Evolutionary conservation across 2,888 invertebrate genomes (phyloP).

Genomic region (Abrostola tripartita): DNA sequence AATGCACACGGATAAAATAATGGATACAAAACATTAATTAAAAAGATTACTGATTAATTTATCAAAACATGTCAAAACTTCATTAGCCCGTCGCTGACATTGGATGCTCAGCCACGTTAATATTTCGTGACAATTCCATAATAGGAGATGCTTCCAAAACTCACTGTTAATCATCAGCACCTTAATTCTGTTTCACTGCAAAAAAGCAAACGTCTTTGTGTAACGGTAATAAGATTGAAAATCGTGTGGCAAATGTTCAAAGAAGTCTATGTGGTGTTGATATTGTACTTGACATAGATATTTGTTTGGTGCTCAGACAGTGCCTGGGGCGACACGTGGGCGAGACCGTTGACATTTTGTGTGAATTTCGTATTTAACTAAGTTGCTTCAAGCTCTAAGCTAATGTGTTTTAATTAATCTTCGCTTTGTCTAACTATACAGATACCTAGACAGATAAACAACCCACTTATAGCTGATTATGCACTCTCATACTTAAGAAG

Average conservation of each 20-base stretch:
- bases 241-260: slow-evolving; percentile 11
- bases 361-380: slow-evolving; percentile 58
- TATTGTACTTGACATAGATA: slow-evolving; percentile 74
- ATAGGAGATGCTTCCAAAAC: slow-evolving; percentile 58
- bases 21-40: slow-evolving; percentile 9
- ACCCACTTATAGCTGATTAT: neutral
- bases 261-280: slow-evolving; percentile 29
- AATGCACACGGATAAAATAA: slow-evolving; percentile 11
- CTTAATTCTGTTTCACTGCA: slow-evolving; percentile 23
- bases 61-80: slow-evolving; percentile 26
- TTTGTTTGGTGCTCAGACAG: slow-evolving; percentile 61
- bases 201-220: slow-evolving; percentile 8
- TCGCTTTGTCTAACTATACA: slow-evolving; percentile 19
- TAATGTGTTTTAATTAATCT: slow-evolving; percentile 40
- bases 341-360: slow-evolving; percentile 66
- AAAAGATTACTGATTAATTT: slow-evolving; percentile 32
- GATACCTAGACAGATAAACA: neutral
- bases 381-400: slow-evolving; percentile 34
- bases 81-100: slow-evolving; percentile 46
- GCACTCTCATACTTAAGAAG: neutral
- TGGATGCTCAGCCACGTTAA: slow-evolving; percentile 42
- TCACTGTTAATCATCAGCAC: slow-evolving; percentile 53
- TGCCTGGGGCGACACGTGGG: slow-evolving; percentile 65
- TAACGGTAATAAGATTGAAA: slow-evolving; percentile 24
- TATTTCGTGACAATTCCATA: slow-evolving; percentile 68